Base-by-base conservation (phyloP, 2,888 invertebrate species). In the Calliphora vomitoria region DNA sequence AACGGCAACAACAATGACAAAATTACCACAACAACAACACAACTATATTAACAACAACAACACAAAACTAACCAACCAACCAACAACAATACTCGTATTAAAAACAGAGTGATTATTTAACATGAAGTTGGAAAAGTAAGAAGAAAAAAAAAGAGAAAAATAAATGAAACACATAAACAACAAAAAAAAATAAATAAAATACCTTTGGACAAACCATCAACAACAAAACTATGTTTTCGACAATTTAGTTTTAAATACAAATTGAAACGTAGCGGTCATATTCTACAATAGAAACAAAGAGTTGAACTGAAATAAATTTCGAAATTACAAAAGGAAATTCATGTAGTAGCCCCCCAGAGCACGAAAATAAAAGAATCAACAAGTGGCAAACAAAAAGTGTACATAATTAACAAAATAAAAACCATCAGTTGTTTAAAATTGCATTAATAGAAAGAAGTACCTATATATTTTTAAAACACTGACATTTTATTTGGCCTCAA, bases 171-270 rank as follows among this genome's bases (percentile, higher is more conserved):
- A 80, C 35, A 35, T 35, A 35, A 35, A 35, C 35, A 35, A 35
- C 4, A 66, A 69, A 82, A 76, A 84, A 81, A 83, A 81, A 25
- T 1, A 25, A 25, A 25, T 25, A 25, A 25, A 79, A 74, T 75
- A 85, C 74, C 74, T 74, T 79, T 78, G 85, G 75, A 79, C 82
- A 82, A 82, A 82, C 87, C 82, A 82, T 78, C 55, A 82, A 82
- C 84, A 82, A 82, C 50, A 74, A 25, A 75, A 85, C 55, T 82
- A 79, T 85, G 74, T 87, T 85, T 87, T 87, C 68, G 74, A 87
- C 87, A 78, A 75, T 87, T 87, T 82, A 87, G 87, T 87, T 87
- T 87, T 79, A 50, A 84, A 85, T 79, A 85, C 68, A 74, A 68
- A 82, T 79, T 75, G 87, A 85, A 85, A 69, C 87, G 47, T 69